Base-by-base conservation (phyloP, 2,888 invertebrate genomes). In the Temnothorax unifasciatus region DNA sequence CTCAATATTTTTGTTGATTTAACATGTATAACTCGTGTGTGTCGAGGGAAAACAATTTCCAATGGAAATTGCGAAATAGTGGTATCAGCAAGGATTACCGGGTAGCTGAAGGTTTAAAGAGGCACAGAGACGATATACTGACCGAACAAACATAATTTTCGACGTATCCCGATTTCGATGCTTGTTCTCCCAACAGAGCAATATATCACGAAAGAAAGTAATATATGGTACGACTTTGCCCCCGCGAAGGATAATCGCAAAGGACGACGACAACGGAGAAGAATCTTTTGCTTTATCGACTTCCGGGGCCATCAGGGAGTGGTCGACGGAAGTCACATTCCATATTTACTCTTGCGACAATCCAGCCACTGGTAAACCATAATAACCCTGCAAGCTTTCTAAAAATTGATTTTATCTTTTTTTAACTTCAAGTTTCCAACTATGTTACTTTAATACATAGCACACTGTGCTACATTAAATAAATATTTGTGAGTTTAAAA, bases 71-170 rank as follows among this genome's bases (percentile, higher is more conserved):
- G 76, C 38, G 38, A 74, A 81, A 81, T 47, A 25, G 44, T 34
- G 21, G 15, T 57, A 47, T 59, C 75, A 34, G 47, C 21, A 73
- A 81, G 59, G 59, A 81, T 81, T 81, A 81, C 54, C 15, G 54
- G 50, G 13, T 34, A 38, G 44, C 54, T 69, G 73, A 68, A 74
- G 59, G 79, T 81, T 81, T 81, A 59, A 81, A 47, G 79, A 59
- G 38, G 38, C 29, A 54, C 29, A 54, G 64, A 66, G 83, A 59
- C 87, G 59, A 68, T 76, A 81, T 59, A 68, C 59, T 64, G 52
- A 29, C 61, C 75, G 79, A 59, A 69, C 85, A 86, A 86, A 86
- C 85, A 85, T 79, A 87, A 86, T 86, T 88, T 79, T 69, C 77
- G 15, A 79, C 85, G 64, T 87, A 69, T 69, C 74, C 21, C 77